phyloP scores from a whole-genome alignment of 2,113 vertebrate genomes.

The Xyliphius kryptos region DNA sequence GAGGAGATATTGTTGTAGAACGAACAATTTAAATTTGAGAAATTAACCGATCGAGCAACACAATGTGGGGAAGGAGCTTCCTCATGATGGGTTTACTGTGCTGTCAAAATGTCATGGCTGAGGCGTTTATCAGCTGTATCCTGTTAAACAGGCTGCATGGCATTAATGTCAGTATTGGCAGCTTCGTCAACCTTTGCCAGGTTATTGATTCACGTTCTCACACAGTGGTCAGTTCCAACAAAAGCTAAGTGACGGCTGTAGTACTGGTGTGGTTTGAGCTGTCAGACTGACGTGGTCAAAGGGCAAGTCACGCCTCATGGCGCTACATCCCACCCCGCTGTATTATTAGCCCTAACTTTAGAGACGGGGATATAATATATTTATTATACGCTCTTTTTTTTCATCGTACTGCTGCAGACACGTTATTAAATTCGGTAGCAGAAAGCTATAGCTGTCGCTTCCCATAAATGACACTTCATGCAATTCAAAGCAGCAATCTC shows the following conservation, averaged over 20 bases:
- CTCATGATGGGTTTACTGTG: not conserved
- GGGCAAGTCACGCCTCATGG: constrained; percentile 19
- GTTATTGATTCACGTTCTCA: constrained; percentile 6
- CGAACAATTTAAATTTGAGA: too few species aligned
- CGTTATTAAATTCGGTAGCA: constrained; percentile 40
- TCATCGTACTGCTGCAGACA: constrained; percentile 33
- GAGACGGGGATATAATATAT: constrained; percentile 29
- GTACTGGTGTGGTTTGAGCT: constrained; percentile 10
- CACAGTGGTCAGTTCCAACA: constrained; percentile 2
- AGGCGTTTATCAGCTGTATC: too few species aligned
- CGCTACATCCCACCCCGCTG: constrained; percentile 10
- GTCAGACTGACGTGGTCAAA: constrained; percentile 29
- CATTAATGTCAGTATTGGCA: constrained; percentile 21
- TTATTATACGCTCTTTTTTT: constrained; percentile 22
- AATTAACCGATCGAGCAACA: too few species aligned
- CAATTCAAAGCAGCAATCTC: constrained; percentile 44
- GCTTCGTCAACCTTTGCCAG: constrained; percentile 9
- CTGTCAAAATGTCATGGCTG: too few species aligned
- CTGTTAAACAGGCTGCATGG: not conserved
- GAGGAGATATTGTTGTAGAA: too few species aligned
- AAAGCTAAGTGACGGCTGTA: constrained; percentile 21
- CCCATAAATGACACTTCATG: constrained; percentile 46
- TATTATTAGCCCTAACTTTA: constrained; percentile 24
- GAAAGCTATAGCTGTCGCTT: constrained; percentile 36
- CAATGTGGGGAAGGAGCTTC: too few species aligned